Evolutionary conservation across 2,113 vertebrate genomes (phyloP), one percentile per base, ranked within the genome.

Genomic region (Istiophorus platypterus): DNA sequence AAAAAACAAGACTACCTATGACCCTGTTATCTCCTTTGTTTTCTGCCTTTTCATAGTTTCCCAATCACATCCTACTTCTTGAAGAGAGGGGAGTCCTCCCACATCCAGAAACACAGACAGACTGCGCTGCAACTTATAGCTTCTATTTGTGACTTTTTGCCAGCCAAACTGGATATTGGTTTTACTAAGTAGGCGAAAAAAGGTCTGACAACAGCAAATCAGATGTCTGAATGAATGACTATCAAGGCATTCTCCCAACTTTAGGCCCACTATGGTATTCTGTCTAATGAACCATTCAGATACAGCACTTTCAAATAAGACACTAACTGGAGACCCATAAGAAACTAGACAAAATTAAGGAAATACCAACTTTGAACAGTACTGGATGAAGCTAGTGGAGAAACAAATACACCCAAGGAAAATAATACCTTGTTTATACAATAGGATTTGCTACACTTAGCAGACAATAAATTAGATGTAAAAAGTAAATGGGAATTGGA

Each of bases 1-100:
- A 13, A 62, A 72, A 72, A 84, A 84, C 26, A 59, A 65, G 76
- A 72, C 68, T 81, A 76, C 52, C 49, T 72, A 51, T 82, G 86
- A 89, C 88, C 91, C 69, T 20, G 7, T 76, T 86, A 84, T 76
- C 68, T 27, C 29, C 47, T 82, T 82, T 82, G 71, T 88, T 79
- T 78, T 86, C 65, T 24, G 71, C 47, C 18, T 81, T 57, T 85
- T 87, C 74, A 34, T 78, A 78, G 69, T 62, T 81, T 45, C 31
- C 75, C 84, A 68, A 82, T 79, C 81, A 51, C 45, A 75, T 51
- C 20, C 37, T 11, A 3, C 51, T 80, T 57, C 80, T 73, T 27
- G 26, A 87, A 67, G 65, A 81, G 63, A 68, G 27, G 17, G 69
- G 29, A 64, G 56, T 82, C 64, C 79, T 82, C 65, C 77, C 74